phyloP scores from a whole-genome alignment of 2,113 vertebrate genomes.

The Phrynocephalus versicolor region DNA sequence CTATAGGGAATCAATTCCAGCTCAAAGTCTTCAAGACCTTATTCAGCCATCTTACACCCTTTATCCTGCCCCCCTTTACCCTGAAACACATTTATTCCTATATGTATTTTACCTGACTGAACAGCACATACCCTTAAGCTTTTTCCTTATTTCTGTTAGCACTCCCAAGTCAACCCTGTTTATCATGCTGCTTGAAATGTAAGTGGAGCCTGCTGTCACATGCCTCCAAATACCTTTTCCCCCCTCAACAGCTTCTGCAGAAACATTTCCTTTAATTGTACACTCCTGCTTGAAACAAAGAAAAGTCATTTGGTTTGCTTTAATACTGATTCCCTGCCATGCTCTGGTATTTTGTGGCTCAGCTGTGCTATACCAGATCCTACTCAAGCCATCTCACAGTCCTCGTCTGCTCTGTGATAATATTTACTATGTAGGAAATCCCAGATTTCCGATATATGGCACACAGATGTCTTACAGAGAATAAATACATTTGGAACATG shows the following conservation, averaged over 20 bases:
- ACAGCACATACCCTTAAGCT: background rate
- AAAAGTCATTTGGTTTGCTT: slow-evolving; percentile 51
- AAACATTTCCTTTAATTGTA: slow-evolving; percentile 56
- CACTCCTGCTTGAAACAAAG: slow-evolving; percentile 62
- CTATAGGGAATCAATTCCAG: no score
- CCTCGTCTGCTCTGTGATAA: slow-evolving; percentile 55
- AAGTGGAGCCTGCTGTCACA: slow-evolving; percentile 50
- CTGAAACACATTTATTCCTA: background rate
- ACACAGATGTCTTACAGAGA: slow-evolving; percentile 48
- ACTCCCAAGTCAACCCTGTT: slow-evolving; percentile 6
- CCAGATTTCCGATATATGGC: slow-evolving; percentile 58
- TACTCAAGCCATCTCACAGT: slow-evolving; percentile 48
- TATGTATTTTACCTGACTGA: background rate
- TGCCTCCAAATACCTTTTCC: slow-evolving; percentile 63
- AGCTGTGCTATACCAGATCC: slow-evolving; percentile 40
- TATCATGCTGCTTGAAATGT: slow-evolving; percentile 34
- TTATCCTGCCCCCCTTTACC: background rate
- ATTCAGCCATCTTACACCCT: background rate
- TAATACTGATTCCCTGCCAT: slow-evolving; percentile 58
- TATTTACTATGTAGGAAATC: slow-evolving; percentile 63
- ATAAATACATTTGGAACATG: slow-evolving; percentile 30
- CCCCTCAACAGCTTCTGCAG: slow-evolving; percentile 58
- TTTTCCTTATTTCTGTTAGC: slow-evolving; percentile 18
- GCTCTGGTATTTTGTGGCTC: slow-evolving; percentile 49
- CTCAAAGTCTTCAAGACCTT: background rate